These are phyloP conservation scores for Palythoa heliodiscus DNA, from an alignment of 92 coral and sea anemone species.

Conservation along the genomic window DNA sequence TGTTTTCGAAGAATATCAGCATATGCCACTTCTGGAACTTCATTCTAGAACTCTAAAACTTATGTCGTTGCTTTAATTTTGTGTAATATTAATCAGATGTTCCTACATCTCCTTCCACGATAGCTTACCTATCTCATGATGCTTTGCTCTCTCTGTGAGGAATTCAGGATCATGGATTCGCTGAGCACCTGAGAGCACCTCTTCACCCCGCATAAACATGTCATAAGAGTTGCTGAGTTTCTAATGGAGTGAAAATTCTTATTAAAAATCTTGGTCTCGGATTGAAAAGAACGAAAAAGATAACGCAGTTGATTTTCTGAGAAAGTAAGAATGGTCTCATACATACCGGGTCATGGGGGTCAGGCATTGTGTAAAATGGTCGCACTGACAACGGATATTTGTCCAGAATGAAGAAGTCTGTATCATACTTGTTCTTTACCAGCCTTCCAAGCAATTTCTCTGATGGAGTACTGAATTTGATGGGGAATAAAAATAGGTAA, in stretches of 20 bases:
- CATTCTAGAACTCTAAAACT: too few relatives aligned
- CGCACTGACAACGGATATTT: slow-evolving; percentile 95
- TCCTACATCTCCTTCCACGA: too few relatives aligned
- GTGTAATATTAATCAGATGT: too few relatives aligned
- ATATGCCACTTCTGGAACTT: too few relatives aligned
- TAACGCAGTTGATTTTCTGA: neutral
- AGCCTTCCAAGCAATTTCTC: slow-evolving; percentile 92
- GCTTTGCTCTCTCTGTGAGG: slow-evolving; percentile 85
- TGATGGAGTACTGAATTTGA: slow-evolving; percentile 81
- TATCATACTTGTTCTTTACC: slow-evolving; percentile 93
- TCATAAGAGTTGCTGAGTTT: slow-evolving; percentile 93
- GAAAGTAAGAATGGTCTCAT: neutral
- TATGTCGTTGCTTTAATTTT: too few relatives aligned
- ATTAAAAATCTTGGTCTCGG: neutral
- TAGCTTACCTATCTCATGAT: slow-evolving; percentile 84
- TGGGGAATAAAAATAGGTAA: neutral
- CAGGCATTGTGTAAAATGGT: slow-evolving; percentile 99
- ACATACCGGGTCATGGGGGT: slow-evolving; percentile 87
- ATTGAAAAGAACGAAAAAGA: neutral
- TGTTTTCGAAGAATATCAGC: too few relatives aligned
- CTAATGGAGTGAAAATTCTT: slow-evolving; percentile 31
- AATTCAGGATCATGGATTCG: slow-evolving; percentile 93
- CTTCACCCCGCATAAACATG: slow-evolving; percentile 99
- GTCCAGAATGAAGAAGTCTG: slow-evolving; percentile 98
- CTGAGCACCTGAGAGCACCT: slow-evolving; percentile 96